Evolutionary conservation across 2,113 vertebrate species (phyloP).

Genomic region (Cryptomyrus ogoouensis): DNA sequence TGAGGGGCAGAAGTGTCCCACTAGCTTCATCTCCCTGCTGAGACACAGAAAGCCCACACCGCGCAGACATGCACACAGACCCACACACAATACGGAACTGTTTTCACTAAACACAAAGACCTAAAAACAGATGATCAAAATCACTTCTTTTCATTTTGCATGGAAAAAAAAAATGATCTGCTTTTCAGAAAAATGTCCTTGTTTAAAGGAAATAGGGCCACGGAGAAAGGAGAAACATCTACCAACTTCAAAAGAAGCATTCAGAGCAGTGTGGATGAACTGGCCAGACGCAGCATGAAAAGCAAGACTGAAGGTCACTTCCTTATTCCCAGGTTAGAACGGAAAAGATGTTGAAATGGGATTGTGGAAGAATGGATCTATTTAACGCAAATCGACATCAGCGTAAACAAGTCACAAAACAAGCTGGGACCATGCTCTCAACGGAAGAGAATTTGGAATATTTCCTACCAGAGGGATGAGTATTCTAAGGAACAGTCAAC

Average conservation of each 20-base stretch:
- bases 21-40: background rate
- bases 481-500: background rate
- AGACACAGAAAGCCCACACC: background rate
- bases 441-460: background rate
- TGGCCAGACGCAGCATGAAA: background rate
- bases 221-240: background rate
- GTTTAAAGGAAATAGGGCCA: background rate
- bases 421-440: background rate
- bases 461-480: background rate
- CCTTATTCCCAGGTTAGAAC: background rate
- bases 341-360: background rate
- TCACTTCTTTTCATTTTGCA: background rate
- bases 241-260: background rate
- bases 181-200: background rate
- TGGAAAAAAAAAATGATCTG: background rate
- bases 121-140: background rate
- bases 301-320: background rate
- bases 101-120: background rate
- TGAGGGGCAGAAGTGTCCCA: background rate
- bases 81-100: background rate
- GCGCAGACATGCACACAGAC: background rate
- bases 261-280: background rate
- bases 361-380: background rate
- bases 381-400: background rate
- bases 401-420: background rate